Evolutionary conservation across 2,113 vertebrate genomes (phyloP), one percentile per base, ranked within the genome.

Genomic region (Alethe diademata): DNA sequence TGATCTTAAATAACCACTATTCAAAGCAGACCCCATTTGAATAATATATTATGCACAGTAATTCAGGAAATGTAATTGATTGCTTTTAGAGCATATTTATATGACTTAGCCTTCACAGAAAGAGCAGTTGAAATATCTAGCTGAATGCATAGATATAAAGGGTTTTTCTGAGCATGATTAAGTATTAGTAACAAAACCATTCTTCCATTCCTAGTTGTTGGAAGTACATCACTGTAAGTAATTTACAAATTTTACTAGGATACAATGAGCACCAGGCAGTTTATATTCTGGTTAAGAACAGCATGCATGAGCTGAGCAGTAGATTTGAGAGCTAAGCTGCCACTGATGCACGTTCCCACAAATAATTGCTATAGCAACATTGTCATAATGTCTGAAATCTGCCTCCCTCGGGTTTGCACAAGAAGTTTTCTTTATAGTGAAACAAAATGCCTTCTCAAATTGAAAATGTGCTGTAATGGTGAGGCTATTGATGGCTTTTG

Each of bases 361-460:
- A 97, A 94, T 96, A 93, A 98, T 98, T 97, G 85, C 98, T 97
- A 97, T 97, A 94, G 97, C 97, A 98, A 97, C 97, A 75, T 60
- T 95, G 92, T 96, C 94, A 96, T 94, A 85, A 92, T 95, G 96
- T 94, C 86, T 95, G 97, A 97, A 94, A 89, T 95, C 87, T 97
- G 58, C 96, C 91, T 97, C 96, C 82, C 95, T 89, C 26, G 69
- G 94, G 94, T 97, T 97, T 90, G 75, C 96, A 97, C 95, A 94
- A 97, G 93, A 96, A 88, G 81, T 97, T 98, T 95, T 87, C 92
- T 97, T 92, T 96, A 92, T 84, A 67, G 64, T 96, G 93, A 95
- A 98, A 96, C 75, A 96, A 95, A 97, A 97, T 91, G 71, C 66
- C 64, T 97, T 96, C 96, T 92, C 40, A 83, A 71, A 51, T 91